phyloP scores from a whole-genome alignment of 2,113 vertebrate genomes.

The Oryctolagus cuniculus region mOryCun1.1 NC_091439.1:69908501-69909000 shows the following conservation, averaged over 20 bases:
- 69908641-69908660: slow-evolving; percentile 81
- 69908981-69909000: background rate
- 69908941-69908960: background rate
- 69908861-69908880: slow-evolving; percentile 46
- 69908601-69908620: slow-evolving; percentile 84
- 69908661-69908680: slow-evolving; percentile 84
- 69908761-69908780: slow-evolving; percentile 80
- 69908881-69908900: slow-evolving; percentile 58
- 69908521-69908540: slow-evolving; percentile 82
- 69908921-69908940: slow-evolving; percentile 3
- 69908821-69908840: background rate
- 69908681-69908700: slow-evolving; percentile 76
- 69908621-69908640: slow-evolving; percentile 73
- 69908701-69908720: slow-evolving; percentile 86
- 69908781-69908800: slow-evolving; percentile 64
- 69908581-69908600: slow-evolving; percentile 79
- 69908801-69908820: background rate
- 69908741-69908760: slow-evolving; percentile 82
- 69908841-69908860: background rate
- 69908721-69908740: slow-evolving; percentile 77
- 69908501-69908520: slow-evolving; percentile 84
- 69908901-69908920: slow-evolving; percentile 38
- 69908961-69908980: slow-evolving; percentile 38
- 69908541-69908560: slow-evolving; percentile 82
- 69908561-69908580: slow-evolving; percentile 70